phyloP scores from a whole-genome alignment of 2,113 vertebrate species.

The Centropristis striata region DNA sequence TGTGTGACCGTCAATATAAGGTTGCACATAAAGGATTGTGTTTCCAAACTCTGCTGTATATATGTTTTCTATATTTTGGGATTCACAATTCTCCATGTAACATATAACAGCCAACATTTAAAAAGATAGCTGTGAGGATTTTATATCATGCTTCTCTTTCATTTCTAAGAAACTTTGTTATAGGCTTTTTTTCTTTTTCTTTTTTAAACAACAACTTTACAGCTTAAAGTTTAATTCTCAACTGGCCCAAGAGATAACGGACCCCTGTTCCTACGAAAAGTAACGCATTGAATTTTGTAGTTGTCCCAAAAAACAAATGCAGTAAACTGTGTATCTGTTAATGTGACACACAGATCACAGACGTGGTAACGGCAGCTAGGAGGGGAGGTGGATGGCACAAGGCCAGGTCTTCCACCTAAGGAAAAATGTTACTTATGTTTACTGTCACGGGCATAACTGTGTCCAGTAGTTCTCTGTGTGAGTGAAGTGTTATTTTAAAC shows the following conservation, averaged over 20 bases:
- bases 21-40: constrained; percentile 48
- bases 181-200: background rate
- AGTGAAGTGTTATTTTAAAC: too few relatives aligned
- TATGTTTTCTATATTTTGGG: constrained; percentile 24
- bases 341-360: too few relatives aligned
- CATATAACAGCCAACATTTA: background rate
- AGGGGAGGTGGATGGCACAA: too few relatives aligned
- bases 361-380: too few relatives aligned
- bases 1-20: constrained; percentile 52
- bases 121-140: background rate
- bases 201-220: background rate
- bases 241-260: background rate
- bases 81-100: background rate
- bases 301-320: too few relatives aligned
- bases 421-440: too few relatives aligned
- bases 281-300: background rate
- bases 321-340: too few relatives aligned
- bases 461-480: too few relatives aligned
- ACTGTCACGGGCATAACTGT: too few relatives aligned
- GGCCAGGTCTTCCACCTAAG: too few relatives aligned
- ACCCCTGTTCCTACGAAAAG: background rate
- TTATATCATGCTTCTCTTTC: background rate
- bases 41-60: constrained; percentile 40
- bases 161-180: background rate
- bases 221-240: background rate